These are phyloP conservation scores for Pollenia amentaria DNA, from an alignment of 2,888 invertebrate species.

Conservation along the genomic window DNA sequence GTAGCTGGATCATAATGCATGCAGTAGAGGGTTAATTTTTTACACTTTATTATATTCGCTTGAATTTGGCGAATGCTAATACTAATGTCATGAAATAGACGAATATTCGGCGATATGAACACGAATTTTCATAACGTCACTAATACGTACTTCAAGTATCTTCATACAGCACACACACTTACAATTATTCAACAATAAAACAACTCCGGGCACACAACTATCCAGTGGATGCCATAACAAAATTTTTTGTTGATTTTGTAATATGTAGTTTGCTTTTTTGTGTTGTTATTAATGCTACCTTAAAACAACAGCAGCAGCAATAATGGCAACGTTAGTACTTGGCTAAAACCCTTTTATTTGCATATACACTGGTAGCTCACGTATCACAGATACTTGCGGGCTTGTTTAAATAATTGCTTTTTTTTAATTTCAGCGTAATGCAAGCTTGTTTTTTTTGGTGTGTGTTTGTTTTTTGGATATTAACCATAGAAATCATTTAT, in stretches of 20 bases:
- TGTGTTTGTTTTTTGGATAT: not conserved
- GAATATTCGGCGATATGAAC: too few relatives aligned
- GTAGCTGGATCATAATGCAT: too few relatives aligned
- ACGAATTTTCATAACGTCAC: too few relatives aligned
- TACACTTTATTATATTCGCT: too few relatives aligned
- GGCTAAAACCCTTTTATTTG: constrained; percentile 41
- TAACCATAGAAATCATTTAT: not conserved
- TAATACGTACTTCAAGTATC: too few relatives aligned
- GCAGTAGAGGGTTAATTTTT: too few relatives aligned
- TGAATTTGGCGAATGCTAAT: too few relatives aligned
- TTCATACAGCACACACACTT: not conserved
- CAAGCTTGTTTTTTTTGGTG: not conserved
- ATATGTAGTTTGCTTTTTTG: constrained; percentile 21
- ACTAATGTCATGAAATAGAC: too few relatives aligned
- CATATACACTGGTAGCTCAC: constrained; percentile 18
- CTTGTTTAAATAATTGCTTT: constrained; percentile 46
- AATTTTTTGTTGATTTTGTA: constrained; percentile 36
- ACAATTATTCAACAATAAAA: not conserved
- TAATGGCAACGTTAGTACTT: not conserved
- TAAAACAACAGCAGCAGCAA: not conserved
- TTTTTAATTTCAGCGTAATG: not conserved
- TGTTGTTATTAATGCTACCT: constrained; percentile 17
- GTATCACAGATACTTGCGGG: constrained; percentile 7
- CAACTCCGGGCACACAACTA: not conserved
- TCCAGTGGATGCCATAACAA: constrained; percentile 26